phyloP scores from a whole-genome alignment of 92 coral and sea anemone species.

The Parazoanthus atlanticus region DNA sequence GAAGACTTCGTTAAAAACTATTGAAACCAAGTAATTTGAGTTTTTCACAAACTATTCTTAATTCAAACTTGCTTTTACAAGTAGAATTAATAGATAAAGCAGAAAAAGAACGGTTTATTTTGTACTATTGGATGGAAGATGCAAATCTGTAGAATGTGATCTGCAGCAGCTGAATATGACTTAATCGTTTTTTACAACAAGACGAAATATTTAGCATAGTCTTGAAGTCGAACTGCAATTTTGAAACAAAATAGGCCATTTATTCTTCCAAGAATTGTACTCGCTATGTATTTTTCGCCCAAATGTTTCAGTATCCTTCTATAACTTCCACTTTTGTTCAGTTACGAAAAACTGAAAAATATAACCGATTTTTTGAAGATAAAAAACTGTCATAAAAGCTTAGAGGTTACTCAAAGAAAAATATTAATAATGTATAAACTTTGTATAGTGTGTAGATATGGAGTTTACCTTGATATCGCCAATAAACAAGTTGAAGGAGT shows the following conservation, averaged over 20 bases:
- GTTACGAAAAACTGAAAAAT: constrained; percentile 21
- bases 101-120: neutral
- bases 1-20: too few relatives aligned
- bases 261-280: neutral
- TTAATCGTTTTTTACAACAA: too few relatives aligned
- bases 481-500: constrained; percentile 60
- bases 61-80: too few relatives aligned
- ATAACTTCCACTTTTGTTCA: neutral
- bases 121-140: neutral
- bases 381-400: neutral
- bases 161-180: too few relatives aligned
- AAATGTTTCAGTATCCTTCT: neutral
- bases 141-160: too few relatives aligned
- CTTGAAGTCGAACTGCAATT: too few relatives aligned
- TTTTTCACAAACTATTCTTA: too few relatives aligned
- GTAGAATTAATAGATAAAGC: neutral
- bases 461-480: constrained; percentile 80
- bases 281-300: neutral
- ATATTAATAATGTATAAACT: neutral
- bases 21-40: too few relatives aligned
- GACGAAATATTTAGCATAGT: too few relatives aligned
- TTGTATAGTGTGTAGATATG: neutral
- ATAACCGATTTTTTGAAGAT: neutral
- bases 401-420: neutral
- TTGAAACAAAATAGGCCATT: too few relatives aligned